Evolutionary conservation across 2,113 vertebrate species (phyloP).

Genomic region (Pomatostomus ruficeps): DNA sequence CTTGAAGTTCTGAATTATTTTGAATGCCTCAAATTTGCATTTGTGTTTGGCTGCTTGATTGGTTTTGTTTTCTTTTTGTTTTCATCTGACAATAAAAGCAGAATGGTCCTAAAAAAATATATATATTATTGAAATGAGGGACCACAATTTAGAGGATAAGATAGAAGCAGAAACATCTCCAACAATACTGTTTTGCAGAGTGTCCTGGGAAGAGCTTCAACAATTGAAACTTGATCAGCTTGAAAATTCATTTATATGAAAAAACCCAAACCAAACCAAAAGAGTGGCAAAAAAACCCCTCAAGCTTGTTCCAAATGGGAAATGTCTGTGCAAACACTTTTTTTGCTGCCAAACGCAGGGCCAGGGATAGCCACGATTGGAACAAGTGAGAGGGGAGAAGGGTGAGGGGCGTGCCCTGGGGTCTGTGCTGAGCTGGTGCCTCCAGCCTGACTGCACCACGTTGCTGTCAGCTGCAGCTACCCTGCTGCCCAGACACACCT

Average conservation of each 20-base stretch:
- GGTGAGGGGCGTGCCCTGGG: no score
- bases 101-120: not conserved
- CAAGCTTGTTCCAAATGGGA: not conserved
- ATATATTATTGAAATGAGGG: not conserved
- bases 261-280: not conserved
- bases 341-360: not conserved
- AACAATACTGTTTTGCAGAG: not conserved
- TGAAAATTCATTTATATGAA: not conserved
- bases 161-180: not conserved
- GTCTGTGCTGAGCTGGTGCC: accelerated
- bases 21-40: not conserved
- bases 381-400: not conserved
- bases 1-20: not conserved
- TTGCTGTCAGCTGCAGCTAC: accelerated
- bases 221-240: not conserved
- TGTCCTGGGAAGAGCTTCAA: not conserved
- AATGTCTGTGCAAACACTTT: not conserved
- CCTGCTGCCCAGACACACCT: not conserved
- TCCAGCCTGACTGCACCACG: accelerated
- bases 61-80: constrained; percentile 1
- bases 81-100: not conserved
- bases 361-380: not conserved
- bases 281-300: not conserved
- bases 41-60: not conserved
- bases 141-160: not conserved